Base-by-base conservation (phyloP, 2,888 invertebrate species). In the Luffia ferchaultella region DNA sequence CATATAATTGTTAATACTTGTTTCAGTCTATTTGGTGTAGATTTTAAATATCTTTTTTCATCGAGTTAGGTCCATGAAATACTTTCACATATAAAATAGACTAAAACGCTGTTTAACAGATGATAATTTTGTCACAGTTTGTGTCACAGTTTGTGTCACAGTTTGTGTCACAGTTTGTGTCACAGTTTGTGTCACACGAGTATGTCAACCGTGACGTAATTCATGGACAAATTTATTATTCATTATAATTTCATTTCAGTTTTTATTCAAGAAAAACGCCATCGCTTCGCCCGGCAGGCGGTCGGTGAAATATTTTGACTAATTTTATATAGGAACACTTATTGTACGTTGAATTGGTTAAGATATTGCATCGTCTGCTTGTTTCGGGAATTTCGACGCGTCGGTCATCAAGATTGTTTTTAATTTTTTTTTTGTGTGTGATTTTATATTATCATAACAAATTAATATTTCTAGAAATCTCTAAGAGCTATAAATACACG, bases 301-400 rank as follows among this genome's bases (percentile, higher is more conserved):
- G 68, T 70, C 75, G 83, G 77, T 83, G 83, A 67, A 79, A 80
- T 83, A 77, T 82, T 77, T 82, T 82, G 70, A 82, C 75, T 79
- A 83, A 83, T 82, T 83, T 82, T 77, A 74, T 68, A 52, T 50
- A 52, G 49, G 53, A 53, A 59, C 55, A 55, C 44, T 57, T 58
- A 55, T 52, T 50, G 53, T 58, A 59, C 55, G 56, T 47, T 79
- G 82, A 83, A 79, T 83, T 83, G 83, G 83, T 83, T 83, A 83
- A 83, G 82, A 82, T 83, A 83, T 83, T 83, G 83, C 83, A 83
- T 83, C 83, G 79, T 74, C 68, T 62, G 75, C 76, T 77, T 70
- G 70, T 53, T 48, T 49, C 62, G 79, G 76, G 71, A 62, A 61
- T 58, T 30, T 61, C 79, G 54, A 17, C 76, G 70, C 20, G 12